Percentiles rank a stretch among this genome's conserved stretches.
phyloP scores from a whole-genome alignment of 1,140 invertebrate genomes.

The Adoxophyes honmai region DNA sequence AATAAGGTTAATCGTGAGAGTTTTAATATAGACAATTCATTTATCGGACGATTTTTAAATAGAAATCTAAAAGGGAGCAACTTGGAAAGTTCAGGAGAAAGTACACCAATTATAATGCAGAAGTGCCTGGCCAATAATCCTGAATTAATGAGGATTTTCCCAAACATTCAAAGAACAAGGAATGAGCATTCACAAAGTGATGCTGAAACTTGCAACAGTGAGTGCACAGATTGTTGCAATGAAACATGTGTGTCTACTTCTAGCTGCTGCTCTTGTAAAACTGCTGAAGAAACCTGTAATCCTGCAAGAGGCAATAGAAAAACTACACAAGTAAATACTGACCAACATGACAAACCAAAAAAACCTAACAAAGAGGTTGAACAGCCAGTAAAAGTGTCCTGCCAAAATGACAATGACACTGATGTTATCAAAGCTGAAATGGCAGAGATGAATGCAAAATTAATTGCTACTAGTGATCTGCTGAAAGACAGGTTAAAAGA shows the following conservation, averaged over 20 bases:
- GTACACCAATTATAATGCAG: slow-evolving; percentile 59
- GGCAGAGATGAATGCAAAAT: slow-evolving; percentile 69
- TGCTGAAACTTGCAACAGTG: slow-evolving; percentile 44
- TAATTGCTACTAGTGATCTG: slow-evolving; percentile 79
- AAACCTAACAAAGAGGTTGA: slow-evolving; percentile 34
- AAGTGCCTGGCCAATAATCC: slow-evolving; percentile 60
- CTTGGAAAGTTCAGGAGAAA: slow-evolving; percentile 65
- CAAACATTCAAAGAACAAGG: slow-evolving; percentile 28
- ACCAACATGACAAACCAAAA: slow-evolving; percentile 25
- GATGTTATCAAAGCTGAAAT: slow-evolving; percentile 51
- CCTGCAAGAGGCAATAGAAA: slow-evolving; percentile 18
- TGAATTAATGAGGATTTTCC: slow-evolving; percentile 45
- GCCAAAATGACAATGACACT: slow-evolving; percentile 32
- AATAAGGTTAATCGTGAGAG: slow-evolving; percentile 83
- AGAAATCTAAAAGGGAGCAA: slow-evolving; percentile 33
- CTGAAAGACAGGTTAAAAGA: slow-evolving; percentile 81
- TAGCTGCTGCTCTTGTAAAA: slow-evolving; percentile 61
- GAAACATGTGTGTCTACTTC: slow-evolving; percentile 48
- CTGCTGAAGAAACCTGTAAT: slow-evolving; percentile 31
- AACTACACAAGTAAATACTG: slow-evolving; percentile 17
- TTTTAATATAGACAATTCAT: slow-evolving; percentile 84
- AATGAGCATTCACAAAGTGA: slow-evolving; percentile 46
- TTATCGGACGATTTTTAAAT: slow-evolving; percentile 77
- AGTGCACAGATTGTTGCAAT: slow-evolving; percentile 59
- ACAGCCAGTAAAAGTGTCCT: slow-evolving; percentile 58